Base-by-base conservation (phyloP, 2,888 invertebrate genomes). In the Drosophila subsilvestris region DNA sequence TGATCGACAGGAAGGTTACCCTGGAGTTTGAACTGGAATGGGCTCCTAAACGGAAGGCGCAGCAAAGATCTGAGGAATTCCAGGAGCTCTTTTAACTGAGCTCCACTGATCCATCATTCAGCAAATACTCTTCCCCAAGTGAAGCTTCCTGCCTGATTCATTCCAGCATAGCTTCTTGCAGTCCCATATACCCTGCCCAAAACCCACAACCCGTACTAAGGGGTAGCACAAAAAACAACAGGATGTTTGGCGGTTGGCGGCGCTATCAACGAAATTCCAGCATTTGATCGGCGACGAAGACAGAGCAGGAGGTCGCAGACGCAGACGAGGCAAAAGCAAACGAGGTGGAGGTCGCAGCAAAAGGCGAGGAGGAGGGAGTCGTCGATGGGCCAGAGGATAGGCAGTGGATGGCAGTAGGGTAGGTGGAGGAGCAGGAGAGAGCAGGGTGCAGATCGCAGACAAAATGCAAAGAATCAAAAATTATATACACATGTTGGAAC, bases 231-330 rank as follows among this genome's bases (percentile, higher is more conserved):
- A 76, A 68, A 60, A 75, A 80, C 73, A 80, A 82, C 87, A 85
- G 84, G 85, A 85, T 87, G 83, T 82, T 79, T 85, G 88, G 59
- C 62, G 62, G 71, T 72, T 72, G 59, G 84, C 86, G 82, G 85
- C 85, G 85, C 87, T 87, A 84, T 82, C 86, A 85, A 82, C 85
- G 68, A 82, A 87, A 81, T 85, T 87, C 87, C 86, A 85, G 72
- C 76, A 85, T 82, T 85, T 87, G 84, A 84, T 84, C 84, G 72
- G 44, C 44, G 63, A 22, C 42, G 37, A 27, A 29, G 54, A 22
- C 37, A 20, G 47, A 17, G 37, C 37, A 37, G 37, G 37, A 37
- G 37, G 37, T 37, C 37, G 37, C 37, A 14, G 32, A 37, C 12
- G 32, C 37, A 37, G 37, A 37, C 37, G 37, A 14, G 14, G 32